phyloP scores from a whole-genome alignment of 2,113 vertebrate species.

The Amazona guildingii region DNA sequence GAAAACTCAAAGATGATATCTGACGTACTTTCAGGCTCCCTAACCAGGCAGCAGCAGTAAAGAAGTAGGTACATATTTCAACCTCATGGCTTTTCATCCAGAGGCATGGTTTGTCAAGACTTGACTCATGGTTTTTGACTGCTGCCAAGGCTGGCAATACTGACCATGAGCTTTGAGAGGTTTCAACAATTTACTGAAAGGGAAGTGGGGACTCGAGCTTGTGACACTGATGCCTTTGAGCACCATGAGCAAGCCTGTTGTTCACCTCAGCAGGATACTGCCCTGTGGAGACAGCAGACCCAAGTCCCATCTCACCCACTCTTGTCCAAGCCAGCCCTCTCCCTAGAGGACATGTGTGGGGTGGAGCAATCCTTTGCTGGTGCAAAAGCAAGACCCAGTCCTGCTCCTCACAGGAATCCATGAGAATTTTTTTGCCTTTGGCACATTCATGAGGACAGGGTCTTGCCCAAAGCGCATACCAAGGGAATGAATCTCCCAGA shows the following conservation, averaged over 20 bases:
- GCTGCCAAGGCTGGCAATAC: neutral
- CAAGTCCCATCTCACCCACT: neutral
- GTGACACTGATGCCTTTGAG: neutral
- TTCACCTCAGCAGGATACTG: neutral
- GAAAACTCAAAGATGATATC: neutral
- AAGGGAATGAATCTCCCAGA: slow-evolving; percentile 40
- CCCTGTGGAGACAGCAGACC: fast-evolving
- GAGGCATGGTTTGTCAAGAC: neutral
- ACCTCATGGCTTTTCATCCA: neutral
- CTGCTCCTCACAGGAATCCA: neutral
- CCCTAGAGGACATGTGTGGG: fast-evolving
- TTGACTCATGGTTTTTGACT: neutral
- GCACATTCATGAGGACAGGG: neutral
- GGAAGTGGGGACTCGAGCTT: neutral
- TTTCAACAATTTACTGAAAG: neutral
- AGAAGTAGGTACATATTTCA: neutral
- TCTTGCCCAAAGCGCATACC: slow-evolving; percentile 51
- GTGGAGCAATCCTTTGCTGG: neutral
- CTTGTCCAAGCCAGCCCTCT: neutral
- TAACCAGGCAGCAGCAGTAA: neutral
- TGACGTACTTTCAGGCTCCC: neutral
- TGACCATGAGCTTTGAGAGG: neutral
- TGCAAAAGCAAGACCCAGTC: neutral
- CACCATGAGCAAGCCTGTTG: fast-evolving
- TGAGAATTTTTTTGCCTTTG: slow-evolving; percentile 16